Conservation (phyloP, 1,140 invertebrate species). For the Hylaeus volcanicus region DNA sequence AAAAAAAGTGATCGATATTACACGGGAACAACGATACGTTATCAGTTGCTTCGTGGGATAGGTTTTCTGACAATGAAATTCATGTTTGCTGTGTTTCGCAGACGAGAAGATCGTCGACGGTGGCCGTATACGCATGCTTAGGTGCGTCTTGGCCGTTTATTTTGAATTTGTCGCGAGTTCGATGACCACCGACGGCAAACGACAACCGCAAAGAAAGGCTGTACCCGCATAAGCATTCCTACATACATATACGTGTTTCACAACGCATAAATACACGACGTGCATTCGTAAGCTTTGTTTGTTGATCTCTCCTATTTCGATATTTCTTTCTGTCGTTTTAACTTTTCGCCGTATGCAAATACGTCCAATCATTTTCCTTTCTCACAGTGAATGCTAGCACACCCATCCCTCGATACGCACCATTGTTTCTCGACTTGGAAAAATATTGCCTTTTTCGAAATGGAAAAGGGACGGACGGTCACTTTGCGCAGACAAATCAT, state of each 20-base stretch:
- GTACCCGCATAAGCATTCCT: conserved; percentile 18
- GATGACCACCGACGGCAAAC: conserved; percentile 70
- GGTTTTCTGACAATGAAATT: no score
- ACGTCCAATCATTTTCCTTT: not conserved
- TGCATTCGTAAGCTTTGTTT: conserved; percentile 2
- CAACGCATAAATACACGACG: conserved; percentile 7
- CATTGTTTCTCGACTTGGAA: no score
- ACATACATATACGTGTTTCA: not conserved
- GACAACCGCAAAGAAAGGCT: conserved; percentile 36
- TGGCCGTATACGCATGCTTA: conserved; percentile 40
- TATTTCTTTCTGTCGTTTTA: not conserved
- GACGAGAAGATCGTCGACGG: not conserved
- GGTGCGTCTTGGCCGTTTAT: conserved; percentile 70
- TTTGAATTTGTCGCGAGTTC: conserved; percentile 74
- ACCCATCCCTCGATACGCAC: no score
- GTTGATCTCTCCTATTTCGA: not conserved
- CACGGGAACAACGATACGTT: no score
- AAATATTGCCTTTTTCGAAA: no score
- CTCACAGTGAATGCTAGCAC: no score
- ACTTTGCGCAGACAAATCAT: no score
- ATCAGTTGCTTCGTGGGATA: no score
- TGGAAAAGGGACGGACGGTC: no score
- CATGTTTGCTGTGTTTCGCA: not conserved
- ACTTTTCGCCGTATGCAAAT: not conserved
- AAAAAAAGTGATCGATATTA: no score